These are phyloP conservation scores for Schizopygopsis pylzovi DNA, from an alignment of 2,797 vertebrate species.

Conservation along the genomic window DNA sequence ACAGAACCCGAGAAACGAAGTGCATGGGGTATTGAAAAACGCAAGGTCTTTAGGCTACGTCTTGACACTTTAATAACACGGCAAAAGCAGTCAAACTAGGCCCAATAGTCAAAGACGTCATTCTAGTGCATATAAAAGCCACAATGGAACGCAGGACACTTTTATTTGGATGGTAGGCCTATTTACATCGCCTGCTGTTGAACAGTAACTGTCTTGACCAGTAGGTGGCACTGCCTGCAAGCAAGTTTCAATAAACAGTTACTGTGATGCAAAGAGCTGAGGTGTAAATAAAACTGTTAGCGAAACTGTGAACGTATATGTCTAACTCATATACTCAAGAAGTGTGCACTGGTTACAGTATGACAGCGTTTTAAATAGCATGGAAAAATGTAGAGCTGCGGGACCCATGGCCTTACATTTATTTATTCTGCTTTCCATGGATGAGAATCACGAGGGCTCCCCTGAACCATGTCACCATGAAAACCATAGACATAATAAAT, in stretches of 20 bases:
- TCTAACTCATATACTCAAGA: too few relatives aligned
- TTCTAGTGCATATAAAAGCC: background rate
- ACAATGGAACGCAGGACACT: background rate
- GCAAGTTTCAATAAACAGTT: background rate
- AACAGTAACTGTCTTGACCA: background rate
- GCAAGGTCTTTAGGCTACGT: too few relatives aligned
- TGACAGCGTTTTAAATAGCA: too few relatives aligned
- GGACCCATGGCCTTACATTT: background rate
- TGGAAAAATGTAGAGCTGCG: background rate
- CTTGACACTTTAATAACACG: background rate
- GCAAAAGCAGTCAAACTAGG: background rate
- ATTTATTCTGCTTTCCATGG: background rate
- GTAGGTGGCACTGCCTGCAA: background rate
- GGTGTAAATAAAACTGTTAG: background rate
- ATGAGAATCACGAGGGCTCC: background rate
- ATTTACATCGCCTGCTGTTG: background rate
- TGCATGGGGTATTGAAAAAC: too few relatives aligned
- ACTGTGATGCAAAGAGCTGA: background rate
- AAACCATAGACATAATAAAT: too few relatives aligned
- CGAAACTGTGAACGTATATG: too few relatives aligned
- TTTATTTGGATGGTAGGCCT: background rate
- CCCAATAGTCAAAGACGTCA: background rate
- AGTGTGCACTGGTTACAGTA: too few relatives aligned
- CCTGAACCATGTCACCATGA: too few relatives aligned
- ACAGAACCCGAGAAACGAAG: too few relatives aligned